Evolutionary conservation across 2,888 invertebrate species (phyloP), one percentile per base, ranked within the genome.

Genomic region (Cristatella mucedo): DNA sequence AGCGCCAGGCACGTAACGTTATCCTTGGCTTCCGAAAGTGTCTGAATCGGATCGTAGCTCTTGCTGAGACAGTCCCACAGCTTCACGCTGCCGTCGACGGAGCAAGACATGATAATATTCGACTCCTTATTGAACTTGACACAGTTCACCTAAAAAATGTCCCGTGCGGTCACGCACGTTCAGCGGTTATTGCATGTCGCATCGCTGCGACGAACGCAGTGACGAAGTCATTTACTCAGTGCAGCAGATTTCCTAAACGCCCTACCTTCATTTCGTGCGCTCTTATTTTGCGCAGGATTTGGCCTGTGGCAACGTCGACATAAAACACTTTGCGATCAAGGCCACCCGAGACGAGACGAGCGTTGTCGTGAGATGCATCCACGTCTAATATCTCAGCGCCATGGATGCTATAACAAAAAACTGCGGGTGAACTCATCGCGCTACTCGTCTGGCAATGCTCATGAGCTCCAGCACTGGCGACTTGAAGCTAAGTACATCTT

Each of bases 221-320:
- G n/a, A 26, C 7, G 26, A 26, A 26, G n/a, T 11, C 9, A 26
- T 9, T 9, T 26, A 26, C n/a, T 26, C n/a, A n/a, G 26, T 26
- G 26, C 9, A 26, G 26, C 1, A 29, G 2, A 33, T 11, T 1
- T 16, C 15, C 13, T 16, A 20, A 29, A 18, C 15, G 33, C n/a
- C 26, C 6, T 33, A 33, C 22, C 44, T 26, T 44, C 68, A 69
- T 71, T 0, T 82, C 83, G 62, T 97, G 95, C 0, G 81, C 82
- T 42, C 93, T 73, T 47, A 83, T 76, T 36, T 91, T 73, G 36
- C 87, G 71, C 24, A 86, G 53, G 0, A 85, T 78, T 51, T 82
- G 78, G 0, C 85, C 93, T 2, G 86, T 83, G 1, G 82, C 76
- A 0, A 99, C 97, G 63, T 99, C 95, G 85, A 91, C 93, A 21